Conservation (phyloP, 2,888 invertebrate species). For the Dicyrtoma fusca region DNA sequence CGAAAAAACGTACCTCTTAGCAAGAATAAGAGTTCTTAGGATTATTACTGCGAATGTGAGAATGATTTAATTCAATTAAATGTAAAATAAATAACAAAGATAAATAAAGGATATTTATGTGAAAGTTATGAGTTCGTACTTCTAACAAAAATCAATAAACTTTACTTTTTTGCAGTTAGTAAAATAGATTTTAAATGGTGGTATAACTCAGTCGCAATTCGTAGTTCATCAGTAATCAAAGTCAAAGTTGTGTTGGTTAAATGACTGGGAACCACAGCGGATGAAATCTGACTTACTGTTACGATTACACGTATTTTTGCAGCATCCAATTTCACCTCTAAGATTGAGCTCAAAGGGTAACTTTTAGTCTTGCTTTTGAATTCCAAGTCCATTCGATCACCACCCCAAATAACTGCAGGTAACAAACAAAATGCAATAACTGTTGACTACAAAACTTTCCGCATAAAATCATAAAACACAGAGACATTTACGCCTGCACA, state of each 20-base stretch:
- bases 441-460: not conserved
- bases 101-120: too few relatives aligned
- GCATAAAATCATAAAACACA: not conserved
- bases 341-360: conserved; percentile 50
- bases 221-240: conserved; percentile 47
- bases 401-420: conserved; percentile 51
- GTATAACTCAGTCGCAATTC: conserved; percentile 50
- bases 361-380: conserved; percentile 53
- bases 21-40: too few relatives aligned
- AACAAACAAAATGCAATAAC: conserved; percentile 2
- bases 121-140: too few relatives aligned
- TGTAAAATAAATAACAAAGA: too few relatives aligned
- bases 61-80: too few relatives aligned
- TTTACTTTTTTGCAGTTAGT: conserved; percentile 16
- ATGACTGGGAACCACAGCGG: conserved; percentile 43
- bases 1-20: too few relatives aligned
- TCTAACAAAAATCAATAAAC: too few relatives aligned
- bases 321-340: conserved; percentile 51
- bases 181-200: conserved; percentile 52
- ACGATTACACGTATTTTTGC: conserved; percentile 53
- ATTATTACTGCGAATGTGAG: too few relatives aligned
- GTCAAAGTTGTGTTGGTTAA: conserved; percentile 48
- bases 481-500: not conserved
- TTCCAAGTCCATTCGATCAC: conserved; percentile 55
- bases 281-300: conserved; percentile 40